Base-by-base conservation (phyloP, 2,797 vertebrate species). In the Pseudochirops cupreus region DNA sequence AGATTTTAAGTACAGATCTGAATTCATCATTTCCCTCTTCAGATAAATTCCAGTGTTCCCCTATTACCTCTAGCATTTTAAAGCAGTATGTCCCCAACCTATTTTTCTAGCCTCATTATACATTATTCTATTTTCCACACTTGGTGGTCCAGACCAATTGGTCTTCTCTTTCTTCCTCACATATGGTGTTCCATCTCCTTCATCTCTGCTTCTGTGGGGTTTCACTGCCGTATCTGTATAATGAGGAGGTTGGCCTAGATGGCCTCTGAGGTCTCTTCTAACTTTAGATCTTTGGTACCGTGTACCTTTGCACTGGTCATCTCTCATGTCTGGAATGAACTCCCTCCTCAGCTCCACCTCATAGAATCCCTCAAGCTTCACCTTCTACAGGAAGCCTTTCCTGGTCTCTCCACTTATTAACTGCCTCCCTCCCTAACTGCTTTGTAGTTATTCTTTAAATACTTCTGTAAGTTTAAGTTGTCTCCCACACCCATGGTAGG, bases 71-170 rank as follows among this genome's bases (percentile, higher is more conserved):
- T 87, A 82, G 74, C 39, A 46, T 24, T 26, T 96, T 93, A 89
- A 39, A 55, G 54, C 12, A 39, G 0, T 50, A 0, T 54, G 74
- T 2, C 33, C 39, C 55, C 21, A 67, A 29, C 9, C 7, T 12
- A 28, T 6, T 21, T 89, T 93, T 95, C 89, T 82, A 82, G 95
- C 57, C 82, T 56, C 31, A 26, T 82, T 87, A 50, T 50, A 56
- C 56, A 56, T 39, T 74, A 39, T 74, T 74, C n/a, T 39, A 39
- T 54, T 95, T 18, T 54, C 91, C 29, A 62, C 39, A 58, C 50
- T 94, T 50, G 28, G 24, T 39, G 16, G 18, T 74, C n/a, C 16
- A 92, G 92, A 54, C 33, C 91, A 14, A 13, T 1, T 87, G 6
- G 50, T 13, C 62, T n/a, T 67, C 14, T 67, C 5, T n/a, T 29